phyloP scores from a whole-genome alignment of 1,140 invertebrate species.

The Pachyrhynchus sulphureomaculatus region DNA sequence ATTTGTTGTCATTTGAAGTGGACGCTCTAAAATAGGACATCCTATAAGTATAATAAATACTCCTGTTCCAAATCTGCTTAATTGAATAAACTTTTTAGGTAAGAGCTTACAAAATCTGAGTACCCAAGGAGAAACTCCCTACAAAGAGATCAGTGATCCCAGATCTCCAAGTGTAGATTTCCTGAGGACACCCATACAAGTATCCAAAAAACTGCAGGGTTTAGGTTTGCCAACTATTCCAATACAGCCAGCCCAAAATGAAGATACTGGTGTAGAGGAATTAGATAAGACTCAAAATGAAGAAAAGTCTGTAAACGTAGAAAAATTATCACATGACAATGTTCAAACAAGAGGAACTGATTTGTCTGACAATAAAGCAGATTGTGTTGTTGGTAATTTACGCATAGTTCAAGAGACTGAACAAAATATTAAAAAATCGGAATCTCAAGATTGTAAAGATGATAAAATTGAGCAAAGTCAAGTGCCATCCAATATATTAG shows the following conservation, averaged over 20 bases:
- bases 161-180: conserved; percentile 33
- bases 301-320: neutral
- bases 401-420: neutral
- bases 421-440: neutral
- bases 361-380: neutral
- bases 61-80: too few relatives aligned
- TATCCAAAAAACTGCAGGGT: conserved; percentile 1
- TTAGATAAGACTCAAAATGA: too few relatives aligned
- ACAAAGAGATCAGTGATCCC: conserved; percentile 14
- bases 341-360: neutral
- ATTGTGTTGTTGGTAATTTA: neutral
- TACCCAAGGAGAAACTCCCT: neutral
- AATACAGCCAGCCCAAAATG: too few relatives aligned
- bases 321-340: neutral
- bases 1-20: too few relatives aligned
- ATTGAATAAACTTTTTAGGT: neutral
- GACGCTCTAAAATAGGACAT: too few relatives aligned
- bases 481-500: too few relatives aligned
- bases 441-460: too few relatives aligned
- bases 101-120: neutral
- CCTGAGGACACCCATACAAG: conserved; percentile 26
- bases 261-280: too few relatives aligned
- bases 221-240: too few relatives aligned
- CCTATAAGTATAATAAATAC: too few relatives aligned
- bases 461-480: too few relatives aligned